Evolutionary conservation across 1,140 invertebrate genomes (phyloP), one percentile per base, ranked within the genome.

Genomic region (Sitobion miscanthi): DNA sequence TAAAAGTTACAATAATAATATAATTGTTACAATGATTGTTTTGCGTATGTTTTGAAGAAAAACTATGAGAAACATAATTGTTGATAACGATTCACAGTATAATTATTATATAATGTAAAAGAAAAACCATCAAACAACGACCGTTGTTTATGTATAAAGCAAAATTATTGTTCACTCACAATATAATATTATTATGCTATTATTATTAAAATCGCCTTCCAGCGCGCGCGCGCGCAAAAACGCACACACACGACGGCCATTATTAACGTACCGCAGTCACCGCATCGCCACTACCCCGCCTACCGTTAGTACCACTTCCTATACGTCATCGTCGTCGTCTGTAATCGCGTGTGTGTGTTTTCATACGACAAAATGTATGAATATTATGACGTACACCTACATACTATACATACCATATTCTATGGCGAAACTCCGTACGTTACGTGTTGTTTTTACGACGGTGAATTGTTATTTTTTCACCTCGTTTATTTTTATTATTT

Each of bases 241-340:
- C 1, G 9, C 21, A 47, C 42, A 82, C 45, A 77, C 90, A 91
- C 69, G 69, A 23, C 69, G 49, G 69, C 90, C 90, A 91, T 91
- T 91, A 91, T 83, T 91, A 91, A 91, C 45, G 45, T 38, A 30
- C 90, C 47, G 6, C n/a, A 21, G 30, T 91, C 62, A n/a, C 45
- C 47, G 17, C 42, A 35, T 91, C 17, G 17, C 69, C 69, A 25
- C 21, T 82, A 21, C 14, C 69, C 69, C 11, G 11, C 42, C 45
- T 47, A 35, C 20, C 90, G 38, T 82, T 42, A 82, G 90, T 91
- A 82, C 45, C 90, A 82, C 8, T 49, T 91, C 69, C 57, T 91
- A 91, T 45, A 91, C 69, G 69, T 83, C 69, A 83, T 91, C 90
- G 49, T 89, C 45, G 62, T 35, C 20, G 57, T 69, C 62, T 38